Conservation (phyloP, 2,113 vertebrate species). For the Dipodomys stephensi region DNA sequence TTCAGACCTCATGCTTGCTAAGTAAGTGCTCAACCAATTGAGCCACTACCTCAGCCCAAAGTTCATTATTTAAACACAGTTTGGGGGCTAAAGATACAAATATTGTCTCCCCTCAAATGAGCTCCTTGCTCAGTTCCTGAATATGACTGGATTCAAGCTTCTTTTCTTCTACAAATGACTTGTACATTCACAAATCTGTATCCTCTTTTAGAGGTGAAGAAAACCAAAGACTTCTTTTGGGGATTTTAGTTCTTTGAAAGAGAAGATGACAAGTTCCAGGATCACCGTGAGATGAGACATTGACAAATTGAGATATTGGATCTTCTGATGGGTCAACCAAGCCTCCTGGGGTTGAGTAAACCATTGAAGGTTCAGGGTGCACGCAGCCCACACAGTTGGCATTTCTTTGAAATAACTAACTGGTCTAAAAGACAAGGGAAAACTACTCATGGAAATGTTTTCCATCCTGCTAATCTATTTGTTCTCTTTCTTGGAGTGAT, state of each 20-base stretch:
- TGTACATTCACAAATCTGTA: neutral
- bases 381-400: too few relatives aligned
- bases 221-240: neutral
- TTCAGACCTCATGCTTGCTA: too few relatives aligned
- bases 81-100: neutral
- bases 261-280: neutral
- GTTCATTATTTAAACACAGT: neutral
- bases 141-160: neutral
- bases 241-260: neutral
- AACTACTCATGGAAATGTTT: conserved; percentile 9
- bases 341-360: conserved; percentile 15
- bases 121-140: neutral
- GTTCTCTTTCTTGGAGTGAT: neutral
- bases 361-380: neutral
- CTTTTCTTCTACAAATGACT: neutral
- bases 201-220: neutral
- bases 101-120: neutral
- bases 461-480: neutral
- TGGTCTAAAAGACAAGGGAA: conserved; percentile 2
- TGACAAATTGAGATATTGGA: neutral
- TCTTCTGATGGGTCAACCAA: neutral
- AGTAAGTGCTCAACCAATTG: neutral
- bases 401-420: neutral
- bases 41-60: too few relatives aligned
- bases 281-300: neutral